A percentile compares a stretch with the other conserved stretches of the same genome.
These are phyloP conservation scores for Apotomis betuletana DNA, from an alignment of 2,888 invertebrate species.

Conservation along the genomic window DNA sequence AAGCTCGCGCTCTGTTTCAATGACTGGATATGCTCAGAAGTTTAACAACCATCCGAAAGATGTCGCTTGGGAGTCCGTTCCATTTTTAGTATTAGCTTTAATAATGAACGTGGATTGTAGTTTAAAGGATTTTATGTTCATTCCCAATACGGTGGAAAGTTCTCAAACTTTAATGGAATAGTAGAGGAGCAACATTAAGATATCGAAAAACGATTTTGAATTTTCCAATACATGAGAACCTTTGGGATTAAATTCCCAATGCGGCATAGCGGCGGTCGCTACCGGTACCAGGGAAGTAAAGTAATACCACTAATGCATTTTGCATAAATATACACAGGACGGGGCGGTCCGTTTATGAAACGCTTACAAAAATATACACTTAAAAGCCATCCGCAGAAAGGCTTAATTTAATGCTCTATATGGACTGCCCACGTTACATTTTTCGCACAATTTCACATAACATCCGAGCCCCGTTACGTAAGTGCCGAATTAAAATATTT, in stretches of 20 bases:
- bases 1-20: neutral
- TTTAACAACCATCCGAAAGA: constrained; percentile 54
- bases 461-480: constrained; percentile 55
- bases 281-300: constrained; percentile 11
- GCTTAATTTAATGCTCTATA: constrained; percentile 65
- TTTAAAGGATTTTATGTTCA: constrained; percentile 9
- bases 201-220: constrained; percentile 15
- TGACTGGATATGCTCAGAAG: constrained; percentile 3
- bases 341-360: constrained; percentile 29
- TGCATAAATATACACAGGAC: constrained; percentile 35
- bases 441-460: constrained; percentile 59
- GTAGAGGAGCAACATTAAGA: constrained; percentile 18
- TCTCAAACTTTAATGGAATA: constrained; percentile 21
- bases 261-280: constrained; percentile 2
- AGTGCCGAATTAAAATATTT: constrained; percentile 71
- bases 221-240: constrained; percentile 22
- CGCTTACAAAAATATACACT: constrained; percentile 53
- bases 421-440: constrained; percentile 58
- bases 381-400: constrained; percentile 54
- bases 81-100: constrained; percentile 7
- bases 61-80: constrained; percentile 47
- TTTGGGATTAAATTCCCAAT: constrained; percentile 28
- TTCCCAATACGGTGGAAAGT: constrained; percentile 11
- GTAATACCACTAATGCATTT: constrained; percentile 36
- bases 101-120: constrained; percentile 5